These are phyloP conservation scores for Poeciliopsis turrubarensis DNA, from an alignment of 2,113 vertebrate species.

Conservation along the genomic window DNA sequence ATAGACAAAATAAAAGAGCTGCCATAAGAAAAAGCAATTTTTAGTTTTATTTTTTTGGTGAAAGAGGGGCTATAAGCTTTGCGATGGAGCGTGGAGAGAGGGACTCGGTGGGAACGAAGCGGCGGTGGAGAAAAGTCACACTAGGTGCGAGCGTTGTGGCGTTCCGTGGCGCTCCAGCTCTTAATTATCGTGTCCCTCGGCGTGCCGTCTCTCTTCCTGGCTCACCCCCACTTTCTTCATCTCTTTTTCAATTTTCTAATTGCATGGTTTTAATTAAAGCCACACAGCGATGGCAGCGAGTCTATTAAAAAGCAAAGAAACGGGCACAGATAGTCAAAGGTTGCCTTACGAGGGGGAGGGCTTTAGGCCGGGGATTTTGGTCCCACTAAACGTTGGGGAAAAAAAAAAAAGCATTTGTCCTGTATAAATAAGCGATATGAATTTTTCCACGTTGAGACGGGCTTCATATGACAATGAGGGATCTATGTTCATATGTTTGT, in stretches of 20 bases:
- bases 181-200: slow-evolving; percentile 71
- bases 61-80: slow-evolving; percentile 76
- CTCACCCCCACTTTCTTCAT: slow-evolving; percentile 63
- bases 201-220: slow-evolving; percentile 40
- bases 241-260: slow-evolving; percentile 79
- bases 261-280: slow-evolving; percentile 81
- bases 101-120: slow-evolving; percentile 51
- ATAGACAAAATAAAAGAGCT: slow-evolving; percentile 75
- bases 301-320: slow-evolving; percentile 70
- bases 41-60: slow-evolving; percentile 51
- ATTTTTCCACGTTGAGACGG: slow-evolving; percentile 17
- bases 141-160: slow-evolving; percentile 62
- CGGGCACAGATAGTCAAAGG: slow-evolving; percentile 51
- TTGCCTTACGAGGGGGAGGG: not conserved
- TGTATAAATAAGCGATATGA: slow-evolving; percentile 59
- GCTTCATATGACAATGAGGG: slow-evolving; percentile 2
- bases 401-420: slow-evolving; percentile 34
- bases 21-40: slow-evolving; percentile 51
- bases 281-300: slow-evolving; percentile 67
- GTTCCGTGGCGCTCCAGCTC: slow-evolving; percentile 63
- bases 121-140: slow-evolving; percentile 27
- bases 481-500: slow-evolving; percentile 14
- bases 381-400: not conserved
- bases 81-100: slow-evolving; percentile 79
- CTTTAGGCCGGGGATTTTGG: not conserved